phyloP scores from a whole-genome alignment of 2,113 vertebrate species.

The Bostrychus sinensis region DNA sequence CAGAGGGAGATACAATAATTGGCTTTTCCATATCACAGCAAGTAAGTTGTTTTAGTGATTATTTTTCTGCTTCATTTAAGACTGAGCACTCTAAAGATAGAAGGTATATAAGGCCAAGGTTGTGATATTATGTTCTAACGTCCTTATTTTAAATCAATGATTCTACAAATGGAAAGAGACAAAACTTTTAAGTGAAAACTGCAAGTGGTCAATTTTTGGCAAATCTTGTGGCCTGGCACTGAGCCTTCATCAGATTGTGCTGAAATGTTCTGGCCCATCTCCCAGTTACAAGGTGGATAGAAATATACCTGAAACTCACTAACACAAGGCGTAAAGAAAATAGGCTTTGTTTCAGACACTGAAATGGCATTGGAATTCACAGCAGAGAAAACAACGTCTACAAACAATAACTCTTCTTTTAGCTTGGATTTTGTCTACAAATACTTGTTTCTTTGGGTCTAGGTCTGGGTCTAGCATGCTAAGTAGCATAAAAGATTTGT shows the following conservation, averaged over 20 bases:
- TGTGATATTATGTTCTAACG: not conserved
- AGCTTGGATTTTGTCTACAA: constrained; percentile 3
- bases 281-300: not conserved
- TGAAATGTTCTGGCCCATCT: constrained; percentile 11
- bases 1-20: constrained; percentile 94
- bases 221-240: constrained; percentile 28
- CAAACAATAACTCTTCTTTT: no score
- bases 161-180: not conserved
- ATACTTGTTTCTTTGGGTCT: not conserved
- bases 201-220: constrained; percentile 4
- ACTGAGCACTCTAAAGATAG: not conserved
- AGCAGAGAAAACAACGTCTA: no score
- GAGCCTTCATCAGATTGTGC: constrained; percentile 8
- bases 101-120: not conserved
- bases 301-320: constrained; percentile 21
- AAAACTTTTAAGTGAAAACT: not conserved
- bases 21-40: constrained; percentile 97
- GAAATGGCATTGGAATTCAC: constrained; percentile 6
- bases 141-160: not conserved
- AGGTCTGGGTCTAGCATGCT: not conserved
- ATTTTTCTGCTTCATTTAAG: not conserved
- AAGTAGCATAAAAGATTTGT: constrained; percentile 15
- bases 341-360: not conserved
- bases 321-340: not conserved
- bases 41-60: constrained; percentile 73